Evolutionary conservation across 2,797 vertebrate species (phyloP), one percentile per base, ranked within the genome.

Genomic region (Alosa sapidissima): DNA sequence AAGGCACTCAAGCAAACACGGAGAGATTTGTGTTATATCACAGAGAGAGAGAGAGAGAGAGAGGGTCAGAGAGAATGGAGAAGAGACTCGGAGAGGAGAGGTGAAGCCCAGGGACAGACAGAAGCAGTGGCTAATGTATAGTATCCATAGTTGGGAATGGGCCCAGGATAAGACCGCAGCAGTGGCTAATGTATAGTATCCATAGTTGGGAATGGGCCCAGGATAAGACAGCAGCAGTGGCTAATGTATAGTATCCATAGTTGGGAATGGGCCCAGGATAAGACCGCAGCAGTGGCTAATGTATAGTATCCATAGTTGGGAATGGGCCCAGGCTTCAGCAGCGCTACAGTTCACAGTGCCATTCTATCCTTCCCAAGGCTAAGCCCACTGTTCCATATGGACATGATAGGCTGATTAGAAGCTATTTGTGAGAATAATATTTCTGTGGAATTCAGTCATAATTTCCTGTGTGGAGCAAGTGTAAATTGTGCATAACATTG

Each of bases 51-150:
- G 62, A 68, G 62, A 62, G 1, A 16, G 75, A 65, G 28, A 45
- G 60, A 54, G 54, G 1, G 84, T 85, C 84, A 54, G 19, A 81
- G 83, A 65, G 54, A 81, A 81, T 85, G 21, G 55, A 58, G 28
- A 28, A 28, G 28, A 28, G 24, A 28, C 16, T 2, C 1, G 9
- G 60, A 65, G n/a, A 65, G 60, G 60, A 65, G 28, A 8, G 10
- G 62, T 28, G 24, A 68, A n/a, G 6, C 1, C 55, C 62, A 33
- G 24, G 62, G 62, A 2, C 28, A 19, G 55, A 16, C 14, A 16
- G 14, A 58, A 14, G 14, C 14, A 58, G 55, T 58, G 55, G 49
- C 8, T 10, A 51, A 51, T 51, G 8, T 51, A 10, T 51, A 11
- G 49, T 41, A 41, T 41, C 41, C 41, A 41, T 41, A 41, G 1